Base-by-base conservation (phyloP, 2,888 invertebrate species). In the Scelioninae gen. 2 region DNA sequence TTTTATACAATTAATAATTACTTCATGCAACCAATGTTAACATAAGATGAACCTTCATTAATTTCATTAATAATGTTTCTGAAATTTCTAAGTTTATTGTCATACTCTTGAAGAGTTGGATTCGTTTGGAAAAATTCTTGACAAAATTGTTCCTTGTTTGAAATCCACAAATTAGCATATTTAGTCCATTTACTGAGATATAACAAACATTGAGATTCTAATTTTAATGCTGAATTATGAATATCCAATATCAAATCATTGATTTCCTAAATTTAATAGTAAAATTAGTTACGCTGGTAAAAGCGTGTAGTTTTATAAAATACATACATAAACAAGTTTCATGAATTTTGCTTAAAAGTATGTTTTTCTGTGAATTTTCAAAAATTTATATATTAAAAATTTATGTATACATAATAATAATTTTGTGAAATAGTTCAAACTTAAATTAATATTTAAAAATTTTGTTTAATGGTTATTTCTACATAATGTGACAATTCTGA, bases 101-200 rank as follows among this genome's bases (percentile, higher is more conserved):
- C 95, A 85, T 92, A 95, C 73, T 90, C 89, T 37, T 89, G 87
- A 2, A 93, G 87, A 3, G 90, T 88, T 2, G 90, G 89, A 76
- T 89, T 89, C 73, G 91, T 92, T 48, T 89, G 88, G 0, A 93
- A 89, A 87, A 95, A 96, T 82, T 92, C 92, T 78, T 94, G 92
- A 78, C 94, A 94, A 1, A 92, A 91, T 6, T 90, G 86, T 61
- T 87, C 85, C 83, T 94, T 95, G 82, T 95, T 94, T 81, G 88
- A 91, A 0, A 90, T 88, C 95, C 95, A 95, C 10, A 95, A 87
- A 81, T 91, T 91, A 70, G 89, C 90, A 81, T 92, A 95, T 78
- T 91, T 91, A 53, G 90, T 90, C 91, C 94, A 95, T 80, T 92
- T 90, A 76, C 89, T 88, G 43, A 91, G 86, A 81, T 92, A 92